phyloP scores from a whole-genome alignment of 2,797 vertebrate species.

The Tangara arthus region DNA sequence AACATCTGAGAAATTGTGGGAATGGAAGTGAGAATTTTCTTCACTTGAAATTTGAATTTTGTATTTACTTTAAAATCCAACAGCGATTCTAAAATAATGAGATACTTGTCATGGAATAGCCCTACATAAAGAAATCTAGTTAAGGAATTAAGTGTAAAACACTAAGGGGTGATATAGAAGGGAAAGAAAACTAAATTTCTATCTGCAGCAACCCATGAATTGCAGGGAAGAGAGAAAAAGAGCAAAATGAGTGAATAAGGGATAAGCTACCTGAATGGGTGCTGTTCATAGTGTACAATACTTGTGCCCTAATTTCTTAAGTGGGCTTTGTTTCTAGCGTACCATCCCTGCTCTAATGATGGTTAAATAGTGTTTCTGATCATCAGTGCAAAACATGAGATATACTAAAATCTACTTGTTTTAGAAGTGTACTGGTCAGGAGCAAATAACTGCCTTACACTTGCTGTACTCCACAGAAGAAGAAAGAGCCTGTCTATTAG shows the following conservation, averaged over 20 bases:
- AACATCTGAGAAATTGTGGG: not conserved
- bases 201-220: not conserved
- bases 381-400: not conserved
- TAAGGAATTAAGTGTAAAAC: not conserved
- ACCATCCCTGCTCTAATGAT: fast-evolving
- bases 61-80: not conserved
- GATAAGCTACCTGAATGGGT: not conserved
- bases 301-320: not conserved
- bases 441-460: not conserved
- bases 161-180: not conserved
- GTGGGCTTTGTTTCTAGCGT: not conserved
- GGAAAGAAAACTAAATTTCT: not conserved
- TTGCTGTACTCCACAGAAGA: not conserved
- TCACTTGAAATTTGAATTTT: not conserved
- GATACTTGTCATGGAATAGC: not conserved
- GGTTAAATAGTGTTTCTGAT: not conserved
- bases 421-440: not conserved
- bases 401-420: not conserved
- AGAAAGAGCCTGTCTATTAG: not conserved
- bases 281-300: not conserved
- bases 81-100: not conserved
- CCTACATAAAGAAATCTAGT: not conserved
- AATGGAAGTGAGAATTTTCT: not conserved
- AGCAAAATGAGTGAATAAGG: not conserved
- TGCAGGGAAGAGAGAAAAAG: not conserved